Evolutionary conservation across 2,797 vertebrate species (phyloP).

Genomic region (Todus mexicanus): DNA sequence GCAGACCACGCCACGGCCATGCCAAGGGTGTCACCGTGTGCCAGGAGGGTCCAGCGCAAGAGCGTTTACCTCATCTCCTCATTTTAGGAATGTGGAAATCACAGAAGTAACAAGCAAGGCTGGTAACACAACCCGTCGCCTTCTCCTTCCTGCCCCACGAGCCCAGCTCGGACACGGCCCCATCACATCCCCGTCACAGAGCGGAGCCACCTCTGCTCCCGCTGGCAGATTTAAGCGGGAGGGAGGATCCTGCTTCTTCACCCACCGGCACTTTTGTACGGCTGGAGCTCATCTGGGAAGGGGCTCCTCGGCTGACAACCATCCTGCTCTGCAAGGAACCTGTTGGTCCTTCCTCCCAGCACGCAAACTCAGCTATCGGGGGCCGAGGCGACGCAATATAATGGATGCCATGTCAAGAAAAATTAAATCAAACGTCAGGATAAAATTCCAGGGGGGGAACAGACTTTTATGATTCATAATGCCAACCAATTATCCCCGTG

Average conservation of each 20-base stretch:
- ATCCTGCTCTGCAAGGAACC: not conserved
- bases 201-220: not conserved
- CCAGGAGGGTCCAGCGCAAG: not conserved
- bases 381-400: not conserved
- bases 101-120: fast-evolving
- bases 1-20: not conserved
- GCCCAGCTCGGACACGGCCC: not conserved
- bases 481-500: constrained; percentile 4
- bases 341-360: not conserved
- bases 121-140: not conserved
- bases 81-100: not conserved
- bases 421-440: constrained; percentile 39
- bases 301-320: not conserved
- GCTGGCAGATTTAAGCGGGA: not conserved
- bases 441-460: not conserved
- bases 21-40: fast-evolving
- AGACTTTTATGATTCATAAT: constrained; percentile 8
- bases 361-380: not conserved
- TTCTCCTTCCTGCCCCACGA: fast-evolving
- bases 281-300: not conserved
- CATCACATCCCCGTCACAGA: fast-evolving
- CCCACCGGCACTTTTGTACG: fast-evolving
- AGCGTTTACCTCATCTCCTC: not conserved
- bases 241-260: not conserved
- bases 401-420: not conserved